Evolutionary conservation across 1,140 invertebrate genomes (phyloP).

Genomic region (Diorhabda elongata): DNA sequence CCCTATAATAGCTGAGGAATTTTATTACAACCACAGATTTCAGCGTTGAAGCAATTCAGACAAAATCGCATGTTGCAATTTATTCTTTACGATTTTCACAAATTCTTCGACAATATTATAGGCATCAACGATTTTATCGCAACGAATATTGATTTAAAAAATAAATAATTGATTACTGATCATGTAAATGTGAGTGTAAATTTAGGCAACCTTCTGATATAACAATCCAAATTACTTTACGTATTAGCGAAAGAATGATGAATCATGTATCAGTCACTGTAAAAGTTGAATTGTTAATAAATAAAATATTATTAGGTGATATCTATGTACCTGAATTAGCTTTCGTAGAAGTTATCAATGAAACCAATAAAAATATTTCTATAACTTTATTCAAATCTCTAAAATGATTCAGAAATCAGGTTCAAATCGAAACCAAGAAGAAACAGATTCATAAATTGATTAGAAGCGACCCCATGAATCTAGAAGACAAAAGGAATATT

Average conservation of each 20-base stretch:
- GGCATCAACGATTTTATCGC: not conserved
- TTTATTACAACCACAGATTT: not conserved
- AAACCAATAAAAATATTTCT: not conserved
- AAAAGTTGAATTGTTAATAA: not conserved
- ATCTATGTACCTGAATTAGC: not conserved
- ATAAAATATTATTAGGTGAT: not conserved
- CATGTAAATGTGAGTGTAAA: not conserved
- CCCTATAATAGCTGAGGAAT: not conserved
- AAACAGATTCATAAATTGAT: too few species aligned
- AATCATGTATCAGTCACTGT: constrained; percentile 3
- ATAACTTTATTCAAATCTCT: not conserved
- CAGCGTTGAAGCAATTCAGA: not conserved
- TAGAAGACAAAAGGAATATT: too few species aligned
- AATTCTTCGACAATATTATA: constrained; percentile 4
- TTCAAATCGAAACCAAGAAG: constrained; percentile 27
- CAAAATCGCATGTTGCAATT: not conserved
- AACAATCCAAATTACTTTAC: not conserved
- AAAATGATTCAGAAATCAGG: not conserved
- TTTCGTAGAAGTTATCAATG: not conserved
- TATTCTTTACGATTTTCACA: constrained; percentile 7
- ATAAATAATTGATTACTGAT: not conserved
- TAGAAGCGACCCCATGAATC: too few species aligned
- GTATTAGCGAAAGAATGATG: not conserved
- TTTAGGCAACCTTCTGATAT: not conserved
- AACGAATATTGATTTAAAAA: constrained; percentile 1